phyloP scores from a whole-genome alignment of 2,888 invertebrate species.

The Ditula angustiorana region DNA sequence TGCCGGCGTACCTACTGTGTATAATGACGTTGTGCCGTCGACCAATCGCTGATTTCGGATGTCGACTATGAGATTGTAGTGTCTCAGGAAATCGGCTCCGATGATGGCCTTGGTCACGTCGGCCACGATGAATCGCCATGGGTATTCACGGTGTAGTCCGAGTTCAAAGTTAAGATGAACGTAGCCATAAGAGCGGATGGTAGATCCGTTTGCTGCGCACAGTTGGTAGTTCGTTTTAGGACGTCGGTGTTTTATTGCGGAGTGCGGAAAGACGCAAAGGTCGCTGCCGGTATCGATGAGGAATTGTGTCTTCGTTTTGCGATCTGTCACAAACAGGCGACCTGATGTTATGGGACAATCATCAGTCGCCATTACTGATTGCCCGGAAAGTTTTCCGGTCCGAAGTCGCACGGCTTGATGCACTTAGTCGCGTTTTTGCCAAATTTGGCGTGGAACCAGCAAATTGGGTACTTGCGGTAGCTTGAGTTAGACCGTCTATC shows the following conservation, averaged over 20 bases:
- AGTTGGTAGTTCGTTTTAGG: neutral
- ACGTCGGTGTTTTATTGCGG: too few species aligned
- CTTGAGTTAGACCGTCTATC: too few species aligned
- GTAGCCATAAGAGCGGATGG: neutral
- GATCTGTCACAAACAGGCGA: too few species aligned
- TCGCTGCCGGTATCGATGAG: too few species aligned
- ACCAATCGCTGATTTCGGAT: conserved; percentile 40
- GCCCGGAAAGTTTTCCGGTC: conserved; percentile 6
- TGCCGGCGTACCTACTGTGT: neutral
- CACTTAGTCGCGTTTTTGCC: conserved; percentile 5
- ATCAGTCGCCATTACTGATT: too few species aligned
- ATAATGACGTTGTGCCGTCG: conserved; percentile 27
- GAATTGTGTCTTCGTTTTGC: too few species aligned
- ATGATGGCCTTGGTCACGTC: conserved; percentile 50
- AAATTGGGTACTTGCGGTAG: neutral
- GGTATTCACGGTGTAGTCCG: conserved; percentile 19
- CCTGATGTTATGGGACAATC: too few species aligned
- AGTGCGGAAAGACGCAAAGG: too few species aligned
- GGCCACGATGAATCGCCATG: too few species aligned
- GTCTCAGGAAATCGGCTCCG: conserved; percentile 50
- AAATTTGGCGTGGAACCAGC: conserved; percentile 8
- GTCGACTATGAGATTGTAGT: conserved; percentile 50
- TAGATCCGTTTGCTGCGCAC: neutral
- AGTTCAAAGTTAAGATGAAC: neutral
- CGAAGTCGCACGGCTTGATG: conserved; percentile 7